These are phyloP conservation scores for Quiscalus mexicanus DNA, from an alignment of 2,113 vertebrate genomes.

Conservation along the genomic window DNA sequence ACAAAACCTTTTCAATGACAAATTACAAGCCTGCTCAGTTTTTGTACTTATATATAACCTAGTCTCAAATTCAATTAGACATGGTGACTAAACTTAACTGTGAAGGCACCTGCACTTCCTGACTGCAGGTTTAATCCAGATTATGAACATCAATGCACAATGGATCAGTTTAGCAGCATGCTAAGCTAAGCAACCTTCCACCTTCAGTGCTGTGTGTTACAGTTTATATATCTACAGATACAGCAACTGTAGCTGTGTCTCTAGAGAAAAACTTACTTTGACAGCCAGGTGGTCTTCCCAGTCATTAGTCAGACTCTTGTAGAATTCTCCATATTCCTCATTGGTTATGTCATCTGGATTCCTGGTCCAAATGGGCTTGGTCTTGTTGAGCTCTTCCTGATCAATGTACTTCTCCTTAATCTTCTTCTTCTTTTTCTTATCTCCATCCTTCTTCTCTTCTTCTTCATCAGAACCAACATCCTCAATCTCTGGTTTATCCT, in stretches of 20 bases:
- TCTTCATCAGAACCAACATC: constrained; percentile 87
- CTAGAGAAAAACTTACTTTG: constrained; percentile 65
- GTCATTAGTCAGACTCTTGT: constrained; percentile 92
- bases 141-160: rapidly evolving
- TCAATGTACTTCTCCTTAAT: constrained; percentile 84
- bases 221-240: rapidly evolving
- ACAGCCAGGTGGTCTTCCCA: constrained; percentile 88
- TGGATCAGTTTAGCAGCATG: rapidly evolving
- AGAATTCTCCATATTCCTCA: constrained; percentile 95
- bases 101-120: rapidly evolving
- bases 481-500: constrained; percentile 85
- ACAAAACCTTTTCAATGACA: rapidly evolving
- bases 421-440: constrained; percentile 83
- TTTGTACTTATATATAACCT: rapidly evolving
- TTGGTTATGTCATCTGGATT: constrained; percentile 95
- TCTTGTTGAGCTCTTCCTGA: constrained; percentile 76
- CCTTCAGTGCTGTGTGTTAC: rapidly evolving
- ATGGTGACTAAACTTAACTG: rapidly evolving
- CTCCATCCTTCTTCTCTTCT: constrained; percentile 82
- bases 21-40: rapidly evolving
- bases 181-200: rapidly evolving
- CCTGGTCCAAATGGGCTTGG: constrained; percentile 89
- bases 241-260: rapidly evolving
- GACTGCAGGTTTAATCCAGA: rapidly evolving
- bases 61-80: rapidly evolving